Evolutionary conservation across 2,797 vertebrate genomes (phyloP), one percentile per base, ranked within the genome.

Genomic region (Xiphophorus birchmanni): DNA sequence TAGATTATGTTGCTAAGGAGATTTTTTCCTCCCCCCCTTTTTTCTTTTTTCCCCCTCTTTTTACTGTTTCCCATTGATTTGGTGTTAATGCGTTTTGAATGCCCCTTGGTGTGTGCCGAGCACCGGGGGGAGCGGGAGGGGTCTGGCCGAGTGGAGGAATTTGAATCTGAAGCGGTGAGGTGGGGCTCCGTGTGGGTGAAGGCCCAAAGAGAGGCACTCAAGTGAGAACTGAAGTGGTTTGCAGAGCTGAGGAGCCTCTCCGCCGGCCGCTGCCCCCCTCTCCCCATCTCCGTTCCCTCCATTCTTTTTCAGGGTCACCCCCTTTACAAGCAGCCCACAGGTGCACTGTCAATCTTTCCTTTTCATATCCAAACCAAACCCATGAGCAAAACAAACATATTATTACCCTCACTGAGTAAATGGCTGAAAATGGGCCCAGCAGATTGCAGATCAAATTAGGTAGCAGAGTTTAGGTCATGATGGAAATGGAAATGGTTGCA

Each of bases 1-100:
- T 97, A 98, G 97, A 98, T 98, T 99, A 98, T 98, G 98, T 99
- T 99, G 97, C 98, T 99, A 98, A 99, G 98, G 98, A 97, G 97
- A 98, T 98, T 95, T 90, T 93, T 77, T 58, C 32, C 32, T 32
- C 32, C 32, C 32, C 32, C 32, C 32, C 79, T 84, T 89, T 87
- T 87, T 96, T 96, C 93, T 95, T 96, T 98, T 97, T 95, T 90
- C 88, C 78, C 88, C 6, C 86, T 87, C 76, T 84, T 98, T 98
- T 97, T 96, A 97, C 97, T 96, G 96, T 97, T 98, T 97, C 94
- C 97, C 97, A 99, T 99, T 98, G 97, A 99, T 99, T 96, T 98
- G 97, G 96, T 96, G 97, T 98, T 99, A 99, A 99, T 99, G 97
- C 97, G 96, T 98, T 98, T 99, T 99, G 97, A 99, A 99, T 99